phyloP scores from a whole-genome alignment of 2,113 vertebrate genomes.

The Menura novaehollandiae region DNA sequence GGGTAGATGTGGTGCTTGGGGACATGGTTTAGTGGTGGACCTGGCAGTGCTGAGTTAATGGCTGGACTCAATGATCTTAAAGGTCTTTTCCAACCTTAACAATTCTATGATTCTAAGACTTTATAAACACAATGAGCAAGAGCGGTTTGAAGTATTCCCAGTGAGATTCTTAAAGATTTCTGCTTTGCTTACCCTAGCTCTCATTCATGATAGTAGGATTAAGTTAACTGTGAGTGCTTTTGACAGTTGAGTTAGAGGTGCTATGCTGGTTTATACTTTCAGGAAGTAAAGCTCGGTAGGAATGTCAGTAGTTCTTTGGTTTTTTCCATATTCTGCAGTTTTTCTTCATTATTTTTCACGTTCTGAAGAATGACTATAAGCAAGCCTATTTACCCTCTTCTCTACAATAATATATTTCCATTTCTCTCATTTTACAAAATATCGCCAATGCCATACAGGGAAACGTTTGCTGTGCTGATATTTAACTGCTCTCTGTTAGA shows the following conservation, averaged over 20 bases:
- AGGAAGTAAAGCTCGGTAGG: background rate
- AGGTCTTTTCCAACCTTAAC: background rate
- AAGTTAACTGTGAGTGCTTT: background rate
- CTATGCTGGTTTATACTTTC: background rate
- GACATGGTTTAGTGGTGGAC: background rate
- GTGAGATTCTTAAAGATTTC: background rate
- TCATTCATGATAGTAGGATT: background rate
- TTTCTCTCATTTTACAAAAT: background rate
- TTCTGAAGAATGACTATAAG: background rate
- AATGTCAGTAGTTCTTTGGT: accelerated
- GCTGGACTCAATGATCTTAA: background rate
- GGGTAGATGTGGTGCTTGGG: background rate
- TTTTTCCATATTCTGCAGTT: background rate
- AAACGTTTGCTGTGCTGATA: background rate
- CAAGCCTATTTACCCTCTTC: background rate
- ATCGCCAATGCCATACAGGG: accelerated
- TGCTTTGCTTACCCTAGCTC: background rate
- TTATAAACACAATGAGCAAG: background rate
- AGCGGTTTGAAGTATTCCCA: background rate
- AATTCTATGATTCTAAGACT: background rate
- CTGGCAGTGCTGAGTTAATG: background rate
- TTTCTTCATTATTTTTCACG: background rate
- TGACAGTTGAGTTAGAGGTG: background rate
- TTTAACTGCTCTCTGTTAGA: background rate
- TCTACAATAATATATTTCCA: background rate